Conservation (phyloP, 2,113 vertebrate species). For the Datnioides undecimradiatus region DNA sequence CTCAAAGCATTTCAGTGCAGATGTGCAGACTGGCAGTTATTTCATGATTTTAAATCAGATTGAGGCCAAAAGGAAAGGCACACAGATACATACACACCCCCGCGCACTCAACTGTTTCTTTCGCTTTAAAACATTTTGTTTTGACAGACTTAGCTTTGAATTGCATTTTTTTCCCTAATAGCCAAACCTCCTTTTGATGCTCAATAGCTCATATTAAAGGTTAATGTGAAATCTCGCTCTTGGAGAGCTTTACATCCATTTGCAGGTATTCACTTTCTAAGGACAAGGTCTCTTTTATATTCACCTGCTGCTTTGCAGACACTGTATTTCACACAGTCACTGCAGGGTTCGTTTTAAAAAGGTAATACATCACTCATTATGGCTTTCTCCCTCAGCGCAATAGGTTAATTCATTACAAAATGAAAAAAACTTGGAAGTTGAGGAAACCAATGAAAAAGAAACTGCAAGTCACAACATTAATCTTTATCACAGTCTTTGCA, state of each 20-base stretch:
- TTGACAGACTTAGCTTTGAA: slow-evolving; percentile 10
- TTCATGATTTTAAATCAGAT: slow-evolving; percentile 2
- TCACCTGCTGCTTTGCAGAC: slow-evolving; percentile 18
- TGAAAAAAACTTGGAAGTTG: not conserved
- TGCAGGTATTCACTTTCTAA: slow-evolving; percentile 21
- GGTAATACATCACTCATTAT: slow-evolving; percentile 41
- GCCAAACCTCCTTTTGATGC: slow-evolving; percentile 12
- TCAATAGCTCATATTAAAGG: slow-evolving; percentile 29
- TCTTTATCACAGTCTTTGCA: not conserved
- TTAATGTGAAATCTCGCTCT: slow-evolving; percentile 26
- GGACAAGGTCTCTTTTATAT: slow-evolving; percentile 25
- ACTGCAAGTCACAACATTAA: not conserved
- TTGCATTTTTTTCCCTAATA: slow-evolving; percentile 25
- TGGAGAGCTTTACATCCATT: not conserved
- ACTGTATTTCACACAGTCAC: slow-evolving; percentile 3
- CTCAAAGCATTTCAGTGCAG: not conserved
- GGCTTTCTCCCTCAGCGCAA: not conserved
- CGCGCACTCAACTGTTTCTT: slow-evolving; percentile 12
- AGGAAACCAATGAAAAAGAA: not conserved
- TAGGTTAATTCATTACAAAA: slow-evolving; percentile 45
- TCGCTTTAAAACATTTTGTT: slow-evolving; percentile 9
- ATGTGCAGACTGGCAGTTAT: not conserved
- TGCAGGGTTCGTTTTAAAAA: slow-evolving; percentile 35
- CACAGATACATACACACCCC: not conserved
- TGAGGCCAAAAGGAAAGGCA: slow-evolving; percentile 26